phyloP scores from a whole-genome alignment of 2,888 invertebrate genomes.

The Pollenia angustigena region DNA sequence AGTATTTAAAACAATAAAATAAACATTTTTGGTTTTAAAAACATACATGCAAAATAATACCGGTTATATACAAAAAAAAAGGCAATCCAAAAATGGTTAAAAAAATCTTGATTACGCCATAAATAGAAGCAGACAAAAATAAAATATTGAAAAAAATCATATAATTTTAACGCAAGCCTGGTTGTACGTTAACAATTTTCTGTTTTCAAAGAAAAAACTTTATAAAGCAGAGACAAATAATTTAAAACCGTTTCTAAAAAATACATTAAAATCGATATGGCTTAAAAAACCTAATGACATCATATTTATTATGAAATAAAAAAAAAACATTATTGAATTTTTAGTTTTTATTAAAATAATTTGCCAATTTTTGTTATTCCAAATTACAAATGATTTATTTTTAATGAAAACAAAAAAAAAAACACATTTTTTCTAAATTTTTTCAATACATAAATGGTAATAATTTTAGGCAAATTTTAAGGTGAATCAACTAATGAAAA shows the following conservation, averaged over 20 bases:
- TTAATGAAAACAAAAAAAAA: not conserved
- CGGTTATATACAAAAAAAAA: slow-evolving; percentile 3
- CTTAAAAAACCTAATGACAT: slow-evolving; percentile 51
- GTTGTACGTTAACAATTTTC: slow-evolving; percentile 3
- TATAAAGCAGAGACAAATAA: not conserved
- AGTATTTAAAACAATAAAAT: slow-evolving; percentile 30
- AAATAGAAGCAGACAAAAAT: slow-evolving; percentile 40
- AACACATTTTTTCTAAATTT: not conserved
- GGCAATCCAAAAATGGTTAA: slow-evolving; percentile 30
- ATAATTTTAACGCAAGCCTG: slow-evolving; percentile 12
- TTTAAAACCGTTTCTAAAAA: slow-evolving; percentile 21
- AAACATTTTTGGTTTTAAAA: not conserved
- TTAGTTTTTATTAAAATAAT: slow-evolving; percentile 3
- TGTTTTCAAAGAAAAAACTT: not conserved
- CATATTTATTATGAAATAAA: slow-evolving; percentile 39
- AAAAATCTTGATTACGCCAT: slow-evolving; percentile 60
- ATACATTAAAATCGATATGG: slow-evolving; percentile 21
- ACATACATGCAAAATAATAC: not conserved
- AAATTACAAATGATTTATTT: slow-evolving; percentile 20
- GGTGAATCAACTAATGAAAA: not conserved
- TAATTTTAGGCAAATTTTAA: slow-evolving; percentile 16
- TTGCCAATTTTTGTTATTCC: not conserved
- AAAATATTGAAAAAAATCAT: slow-evolving; percentile 27
- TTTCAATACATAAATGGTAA: slow-evolving; percentile 9
- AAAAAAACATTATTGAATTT: slow-evolving; percentile 6